Base-by-base conservation (phyloP, 2,797 vertebrate genomes). In the Siniperca scherzeri region DNA sequence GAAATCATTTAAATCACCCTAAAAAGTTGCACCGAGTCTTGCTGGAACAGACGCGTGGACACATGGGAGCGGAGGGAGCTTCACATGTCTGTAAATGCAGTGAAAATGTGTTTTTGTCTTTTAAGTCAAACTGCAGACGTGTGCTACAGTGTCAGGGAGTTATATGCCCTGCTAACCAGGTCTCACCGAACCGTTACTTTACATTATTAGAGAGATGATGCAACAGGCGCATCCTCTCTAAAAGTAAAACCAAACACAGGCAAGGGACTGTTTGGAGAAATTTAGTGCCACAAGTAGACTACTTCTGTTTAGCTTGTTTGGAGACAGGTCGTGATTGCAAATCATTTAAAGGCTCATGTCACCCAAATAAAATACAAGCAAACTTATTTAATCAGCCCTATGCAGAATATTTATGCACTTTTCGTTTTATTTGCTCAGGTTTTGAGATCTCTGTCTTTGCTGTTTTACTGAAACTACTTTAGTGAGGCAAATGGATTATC, bases 201-300 rank as follows among this genome's bases (percentile, higher is more conserved):
- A 5, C 27, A 33, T 19, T 2, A 10, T 1, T 5, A 0, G 27
- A 3, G 13, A 74, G 56, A 57, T 74, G 82, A 83, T 86, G 77
- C 84, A 87, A 87, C 82, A 68, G 68, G 38, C 79, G 68, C 77
- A 64, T 61, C 38, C 50, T 25, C 57, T 14, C 1, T 22, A 17
- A 33, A 53, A 13, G 12, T 16, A 42, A 42, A 38, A 42, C 11
- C 17, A 38, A 7, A 16, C 2, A 0, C 19, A 33, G 11, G 4
- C 38, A 7, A 0, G n/a, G 22, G 22, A 14, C 10, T 19, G 36
- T 52, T 62, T 38, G 16, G 48, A 27, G 14, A 11, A 5, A 21
- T 14, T 12, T 42, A n/a, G 42, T 38, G 53, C 55, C 52, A 61
- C 22, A 6, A 16, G 30, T 7, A 11, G 9, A 4, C 40, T 2